phyloP scores from a whole-genome alignment of 2,888 invertebrate genomes.

The Ophraella communa region DNA sequence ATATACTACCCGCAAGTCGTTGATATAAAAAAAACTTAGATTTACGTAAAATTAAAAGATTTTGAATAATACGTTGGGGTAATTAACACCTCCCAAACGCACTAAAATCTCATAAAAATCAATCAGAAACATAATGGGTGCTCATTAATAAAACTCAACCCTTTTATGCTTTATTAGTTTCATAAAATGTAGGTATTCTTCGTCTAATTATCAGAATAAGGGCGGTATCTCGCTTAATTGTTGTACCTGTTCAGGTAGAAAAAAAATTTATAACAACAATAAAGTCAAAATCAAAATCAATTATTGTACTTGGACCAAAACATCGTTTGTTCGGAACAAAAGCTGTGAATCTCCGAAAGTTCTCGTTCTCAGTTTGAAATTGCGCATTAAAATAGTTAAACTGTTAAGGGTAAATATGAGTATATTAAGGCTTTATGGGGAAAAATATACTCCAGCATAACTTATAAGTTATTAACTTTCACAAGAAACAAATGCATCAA shows the following conservation, averaged over 20 bases:
- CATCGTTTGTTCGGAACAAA: neutral
- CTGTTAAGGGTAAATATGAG: no score
- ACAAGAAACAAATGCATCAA: no score
- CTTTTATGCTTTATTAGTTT: slow-evolving; percentile 22
- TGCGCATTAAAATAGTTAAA: no score
- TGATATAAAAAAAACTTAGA: slow-evolving; percentile 14
- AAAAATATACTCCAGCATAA: no score
- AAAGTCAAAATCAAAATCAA: neutral
- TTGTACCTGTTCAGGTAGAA: slow-evolving; percentile 2
- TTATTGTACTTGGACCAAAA: neutral
- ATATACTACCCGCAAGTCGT: slow-evolving; percentile 11
- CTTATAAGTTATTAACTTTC: no score
- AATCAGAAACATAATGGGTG: slow-evolving; percentile 22
- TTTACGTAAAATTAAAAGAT: slow-evolving; percentile 4
- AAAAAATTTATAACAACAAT: neutral
- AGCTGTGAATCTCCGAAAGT: neutral
- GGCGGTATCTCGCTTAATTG: slow-evolving; percentile 1
- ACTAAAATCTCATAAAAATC: slow-evolving; percentile 25
- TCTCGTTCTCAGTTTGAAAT: neutral
- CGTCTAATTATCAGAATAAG: slow-evolving; percentile 9
- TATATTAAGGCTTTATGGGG: no score
- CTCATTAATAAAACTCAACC: slow-evolving; percentile 24
- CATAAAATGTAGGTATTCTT: slow-evolving; percentile 11
- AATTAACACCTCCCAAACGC: slow-evolving; percentile 26
- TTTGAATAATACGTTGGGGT: slow-evolving; percentile 22